A percentile compares a stretch with the other conserved stretches of the same genome.
These are phyloP conservation scores for Halichondria panicea DNA, from an alignment of 37 sponge, comb jelly and placozoan species.

Conservation along the genomic window DNA sequence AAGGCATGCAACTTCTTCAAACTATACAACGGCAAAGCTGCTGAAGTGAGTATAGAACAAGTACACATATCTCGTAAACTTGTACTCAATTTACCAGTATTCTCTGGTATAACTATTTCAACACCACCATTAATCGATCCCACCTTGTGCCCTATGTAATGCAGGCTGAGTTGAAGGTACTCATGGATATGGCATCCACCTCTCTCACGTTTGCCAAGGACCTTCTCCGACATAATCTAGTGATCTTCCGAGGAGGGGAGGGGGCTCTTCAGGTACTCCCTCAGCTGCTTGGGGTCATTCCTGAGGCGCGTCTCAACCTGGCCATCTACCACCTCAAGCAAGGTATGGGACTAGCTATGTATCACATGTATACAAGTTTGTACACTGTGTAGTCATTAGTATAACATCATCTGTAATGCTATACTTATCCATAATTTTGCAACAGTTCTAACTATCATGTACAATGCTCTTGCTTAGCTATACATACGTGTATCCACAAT, in stretches of 20 bases:
- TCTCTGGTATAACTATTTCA: neutral
- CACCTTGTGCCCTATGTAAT: neutral
- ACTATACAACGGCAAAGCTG: slow-evolving; percentile 99
- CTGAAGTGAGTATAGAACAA: slow-evolving; percentile 68
- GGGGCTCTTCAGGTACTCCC: slow-evolving; percentile 97
- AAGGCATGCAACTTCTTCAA: slow-evolving; percentile 98
- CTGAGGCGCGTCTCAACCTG: slow-evolving; percentile 96
- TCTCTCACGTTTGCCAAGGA: slow-evolving; percentile 91
- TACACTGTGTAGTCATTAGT: neutral
- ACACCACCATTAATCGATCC: neutral
- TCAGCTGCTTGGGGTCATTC: slow-evolving; percentile 87
- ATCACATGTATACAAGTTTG: neutral
- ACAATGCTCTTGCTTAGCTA: neutral
- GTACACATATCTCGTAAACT: neutral
- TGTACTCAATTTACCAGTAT: neutral
- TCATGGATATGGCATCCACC: slow-evolving; percentile 80
- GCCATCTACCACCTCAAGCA: slow-evolving; percentile 85
- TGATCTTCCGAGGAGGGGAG: slow-evolving; percentile 96
- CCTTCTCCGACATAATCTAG: slow-evolving; percentile 94
- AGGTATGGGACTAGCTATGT: neutral
- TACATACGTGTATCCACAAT: neutral
- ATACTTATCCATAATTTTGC: neutral
- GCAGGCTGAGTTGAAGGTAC: slow-evolving; percentile 91
- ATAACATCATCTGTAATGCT: neutral
- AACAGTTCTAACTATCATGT: neutral